Base-by-base conservation (phyloP, 2,797 vertebrate genomes). In the Rallus crepitans region DNA sequence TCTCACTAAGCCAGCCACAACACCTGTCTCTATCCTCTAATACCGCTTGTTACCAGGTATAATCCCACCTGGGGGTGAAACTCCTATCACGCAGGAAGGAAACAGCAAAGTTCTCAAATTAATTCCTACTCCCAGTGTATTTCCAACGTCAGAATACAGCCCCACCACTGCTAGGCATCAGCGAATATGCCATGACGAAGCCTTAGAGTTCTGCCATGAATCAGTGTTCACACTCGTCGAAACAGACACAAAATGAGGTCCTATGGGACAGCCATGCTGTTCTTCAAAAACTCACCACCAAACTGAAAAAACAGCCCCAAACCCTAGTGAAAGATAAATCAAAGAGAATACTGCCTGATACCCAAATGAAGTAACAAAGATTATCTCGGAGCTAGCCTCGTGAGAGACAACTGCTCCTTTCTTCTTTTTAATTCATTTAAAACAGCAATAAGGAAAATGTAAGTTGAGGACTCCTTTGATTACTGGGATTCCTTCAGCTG, bases 401-500 rank as follows among this genome's bases (percentile, higher is more conserved):
- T 14, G 8, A 69, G 72, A 87, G 42, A 48, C 19, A 94, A 60
- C 15, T 20, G 8, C 40, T 72, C 19, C 11, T 20, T 57, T 19
- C 42, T 31, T 47, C 10, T 19, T 72, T 68, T 12, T 15, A 4
- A 7, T 75, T 42, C 1, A 56, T 71, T 78, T 71, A n/a, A 48
- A 77, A 59, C 27, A 4, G 15, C 15, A 13, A 30, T 19, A 42
- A 63, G 40, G 33, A 37, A 37, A 37, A 37, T 37, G 37, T 37
- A 37, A 90, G 16, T 52, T 64, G 42, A 80, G 53, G 86, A 80
- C 16, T 66, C 63, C 50, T 2, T 1, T 11, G 60, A 63, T 30
- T 15, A 20, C 30, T 47, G 31, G 5, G 68, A 65, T 84, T 87
- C 89, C 75, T 89, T 98, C 98, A 99, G 98, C 98, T 99, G 96